Percentiles rank a stretch among this genome's conserved stretches.
Evolutionary conservation across 2,113 vertebrate species (phyloP).

Genomic region (Pagrus major): DNA sequence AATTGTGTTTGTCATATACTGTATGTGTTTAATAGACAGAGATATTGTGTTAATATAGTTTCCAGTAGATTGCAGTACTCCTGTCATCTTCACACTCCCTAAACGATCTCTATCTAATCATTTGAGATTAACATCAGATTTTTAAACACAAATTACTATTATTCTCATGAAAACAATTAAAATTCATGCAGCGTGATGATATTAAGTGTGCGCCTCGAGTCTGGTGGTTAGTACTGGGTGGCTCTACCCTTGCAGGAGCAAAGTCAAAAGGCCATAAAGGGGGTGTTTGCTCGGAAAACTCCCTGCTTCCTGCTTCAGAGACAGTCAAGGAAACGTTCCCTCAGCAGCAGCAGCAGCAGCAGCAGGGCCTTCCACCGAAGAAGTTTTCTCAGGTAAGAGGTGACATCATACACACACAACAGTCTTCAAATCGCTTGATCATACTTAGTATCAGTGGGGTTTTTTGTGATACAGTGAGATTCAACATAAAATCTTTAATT

Average conservation of each 20-base stretch:
- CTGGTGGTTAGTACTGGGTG: slow-evolving; percentile 21
- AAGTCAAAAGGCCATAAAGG: slow-evolving; percentile 86
- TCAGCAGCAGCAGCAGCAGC: slow-evolving; percentile 15
- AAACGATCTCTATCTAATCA: neutral
- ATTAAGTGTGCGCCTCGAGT: neutral
- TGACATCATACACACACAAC: neutral
- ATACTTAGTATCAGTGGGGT: rapidly evolving
- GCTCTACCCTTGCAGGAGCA: slow-evolving; percentile 74
- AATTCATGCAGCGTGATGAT: neutral
- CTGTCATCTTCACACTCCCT: too few relatives aligned
- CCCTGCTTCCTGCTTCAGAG: slow-evolving; percentile 62
- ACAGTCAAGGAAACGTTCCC: slow-evolving; percentile 21
- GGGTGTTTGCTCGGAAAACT: slow-evolving; percentile 36
- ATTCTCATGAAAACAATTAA: neutral
- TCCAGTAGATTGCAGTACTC: too few relatives aligned
- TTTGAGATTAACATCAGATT: too few relatives aligned
- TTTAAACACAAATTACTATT: neutral
- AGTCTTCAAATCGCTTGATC: neutral
- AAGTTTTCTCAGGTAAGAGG: slow-evolving; percentile 61
- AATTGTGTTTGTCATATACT: neutral
- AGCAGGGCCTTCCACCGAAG: neutral
- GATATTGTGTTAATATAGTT: neutral
- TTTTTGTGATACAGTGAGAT: neutral
- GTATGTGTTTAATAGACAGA: neutral
- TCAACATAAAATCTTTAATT: neutral